Evolutionary conservation across 1,140 invertebrate species (phyloP).

Genomic region (Dendrolimus punctatus): DNA sequence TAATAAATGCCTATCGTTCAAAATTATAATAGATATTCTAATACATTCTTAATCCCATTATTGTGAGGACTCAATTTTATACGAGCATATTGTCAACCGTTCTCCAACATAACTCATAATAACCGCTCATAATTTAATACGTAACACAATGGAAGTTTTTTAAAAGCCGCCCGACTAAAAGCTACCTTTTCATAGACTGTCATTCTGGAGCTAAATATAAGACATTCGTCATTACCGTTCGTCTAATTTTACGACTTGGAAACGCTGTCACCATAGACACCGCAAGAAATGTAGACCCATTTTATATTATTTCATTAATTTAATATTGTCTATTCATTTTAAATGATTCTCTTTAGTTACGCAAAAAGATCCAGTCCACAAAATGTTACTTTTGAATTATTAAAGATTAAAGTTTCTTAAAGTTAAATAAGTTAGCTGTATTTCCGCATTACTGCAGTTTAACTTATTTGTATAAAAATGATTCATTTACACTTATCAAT

Average conservation of each 20-base stretch:
- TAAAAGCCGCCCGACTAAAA: slow-evolving; percentile 24
- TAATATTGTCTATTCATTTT: no score
- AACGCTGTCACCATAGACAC: no score
- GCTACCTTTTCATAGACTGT: slow-evolving; percentile 53
- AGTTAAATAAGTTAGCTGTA: no score
- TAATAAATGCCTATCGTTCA: slow-evolving; percentile 51
- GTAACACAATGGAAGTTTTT: slow-evolving; percentile 36
- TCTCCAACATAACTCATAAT: slow-evolving; percentile 52
- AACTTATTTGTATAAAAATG: no score
- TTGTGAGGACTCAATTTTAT: slow-evolving; percentile 56
- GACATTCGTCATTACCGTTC: slow-evolving; percentile 50
- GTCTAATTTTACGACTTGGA: slow-evolving; percentile 43
- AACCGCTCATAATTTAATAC: slow-evolving; percentile 49
- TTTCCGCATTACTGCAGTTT: no score
- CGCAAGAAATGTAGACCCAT: no score
- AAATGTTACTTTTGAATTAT: no score
- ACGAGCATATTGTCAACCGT: slow-evolving; percentile 46
- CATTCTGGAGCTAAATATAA: slow-evolving; percentile 57
- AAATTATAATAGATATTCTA: slow-evolving; percentile 33
- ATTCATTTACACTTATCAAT: no score
- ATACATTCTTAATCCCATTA: slow-evolving; percentile 56
- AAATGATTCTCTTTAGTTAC: no score
- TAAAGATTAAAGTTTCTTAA: no score
- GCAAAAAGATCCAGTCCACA: no score
- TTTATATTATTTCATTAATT: no score